A percentile compares a stretch with the other conserved stretches of the same genome.
These are phyloP conservation scores for Stegostoma tigrinum DNA, from an alignment of 2,113 vertebrate species.

Conservation along the genomic window DNA sequence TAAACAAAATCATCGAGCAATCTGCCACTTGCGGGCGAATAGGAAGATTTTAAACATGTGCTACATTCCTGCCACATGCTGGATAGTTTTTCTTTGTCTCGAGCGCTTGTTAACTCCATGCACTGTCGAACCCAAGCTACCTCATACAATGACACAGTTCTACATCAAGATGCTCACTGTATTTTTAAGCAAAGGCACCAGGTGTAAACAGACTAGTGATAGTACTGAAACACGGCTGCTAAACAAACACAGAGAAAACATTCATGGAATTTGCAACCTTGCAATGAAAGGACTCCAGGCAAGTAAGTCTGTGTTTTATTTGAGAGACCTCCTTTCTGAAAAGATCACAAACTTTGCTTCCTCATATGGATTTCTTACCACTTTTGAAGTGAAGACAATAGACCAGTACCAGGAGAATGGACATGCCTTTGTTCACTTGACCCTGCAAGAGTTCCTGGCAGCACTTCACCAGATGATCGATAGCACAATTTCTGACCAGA, in stretches of 20 bases:
- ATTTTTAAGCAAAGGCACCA: slow-evolving; percentile 49
- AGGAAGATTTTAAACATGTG: slow-evolving; percentile 70
- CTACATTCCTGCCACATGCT: slow-evolving; percentile 68
- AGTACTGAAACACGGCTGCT: slow-evolving; percentile 39
- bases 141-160: slow-evolving; percentile 69
- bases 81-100: slow-evolving; percentile 71
- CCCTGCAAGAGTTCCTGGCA: slow-evolving; percentile 79
- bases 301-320: slow-evolving; percentile 63
- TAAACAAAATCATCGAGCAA: slow-evolving; percentile 47
- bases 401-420: slow-evolving; percentile 48
- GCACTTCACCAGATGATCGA: slow-evolving; percentile 75
- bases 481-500: slow-evolving; percentile 47
- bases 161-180: slow-evolving; percentile 67
- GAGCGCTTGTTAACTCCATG: slow-evolving; percentile 52
- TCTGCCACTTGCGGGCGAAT: slow-evolving; percentile 53
- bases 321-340: slow-evolving; percentile 51
- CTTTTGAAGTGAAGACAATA: slow-evolving; percentile 55
- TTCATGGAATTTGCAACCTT: slow-evolving; percentile 62
- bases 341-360: slow-evolving; percentile 57
- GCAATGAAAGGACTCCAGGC: slow-evolving; percentile 66
- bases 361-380: slow-evolving; percentile 56
- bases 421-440: slow-evolving; percentile 74
- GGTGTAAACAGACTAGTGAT: neutral
- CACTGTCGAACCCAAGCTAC: slow-evolving; percentile 47
- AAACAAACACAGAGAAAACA: slow-evolving; percentile 43